Percentiles rank a stretch among this genome's conserved stretches.
Conservation (phyloP, 2,797 vertebrate species). For the Ptychobarbus kaznakovi region DNA sequence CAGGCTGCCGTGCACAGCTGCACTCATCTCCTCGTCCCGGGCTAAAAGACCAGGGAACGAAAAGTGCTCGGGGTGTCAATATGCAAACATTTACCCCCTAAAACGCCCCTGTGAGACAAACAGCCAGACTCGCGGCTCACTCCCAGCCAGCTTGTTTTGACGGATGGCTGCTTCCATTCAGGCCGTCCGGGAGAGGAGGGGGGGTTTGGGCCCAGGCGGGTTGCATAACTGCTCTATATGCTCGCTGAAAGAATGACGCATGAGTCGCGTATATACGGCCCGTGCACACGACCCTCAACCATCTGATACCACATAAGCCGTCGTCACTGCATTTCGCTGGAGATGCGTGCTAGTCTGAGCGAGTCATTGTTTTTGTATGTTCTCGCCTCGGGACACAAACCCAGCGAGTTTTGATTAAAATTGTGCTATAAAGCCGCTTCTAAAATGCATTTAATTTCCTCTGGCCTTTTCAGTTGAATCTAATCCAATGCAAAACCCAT, state of each 20-base stretch:
- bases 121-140: not conserved
- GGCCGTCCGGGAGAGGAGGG: constrained; percentile 34
- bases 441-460: not conserved
- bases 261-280: constrained; percentile 21
- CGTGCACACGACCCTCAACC: not conserved
- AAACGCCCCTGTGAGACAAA: not conserved
- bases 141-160: constrained; percentile 32
- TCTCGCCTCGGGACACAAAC: not conserved
- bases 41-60: not conserved
- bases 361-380: not conserved
- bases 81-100: not conserved
- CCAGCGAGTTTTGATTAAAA: constrained; percentile 25
- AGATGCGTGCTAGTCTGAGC: constrained; percentile 8
- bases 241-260: constrained; percentile 53
- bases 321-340: not conserved
- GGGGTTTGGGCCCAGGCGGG: constrained; percentile 12
- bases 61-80: not conserved
- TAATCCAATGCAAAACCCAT: not conserved
- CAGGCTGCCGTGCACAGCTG: not conserved
- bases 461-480: not conserved
- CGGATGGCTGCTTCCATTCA: constrained; percentile 62
- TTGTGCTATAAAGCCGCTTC: not conserved
- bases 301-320: not conserved
- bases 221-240: constrained; percentile 70
- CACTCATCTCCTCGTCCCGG: constrained; percentile 36